These are phyloP conservation scores for Tetramorium simillimum DNA, from an alignment of 1,140 invertebrate species.

Conservation along the genomic window DNA sequence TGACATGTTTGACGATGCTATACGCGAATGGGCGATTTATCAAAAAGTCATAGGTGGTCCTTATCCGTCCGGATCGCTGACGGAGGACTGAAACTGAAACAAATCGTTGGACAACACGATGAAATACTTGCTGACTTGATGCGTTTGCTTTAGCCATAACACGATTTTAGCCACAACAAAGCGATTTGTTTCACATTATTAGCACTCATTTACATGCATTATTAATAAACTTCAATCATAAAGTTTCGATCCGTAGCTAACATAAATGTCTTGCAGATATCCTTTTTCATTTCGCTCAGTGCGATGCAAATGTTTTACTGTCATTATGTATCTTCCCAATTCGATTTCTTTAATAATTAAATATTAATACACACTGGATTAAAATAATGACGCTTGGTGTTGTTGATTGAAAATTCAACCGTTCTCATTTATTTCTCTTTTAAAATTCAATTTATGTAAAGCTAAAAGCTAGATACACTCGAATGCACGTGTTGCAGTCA, in stretches of 20 bases:
- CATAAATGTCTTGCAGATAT: neutral
- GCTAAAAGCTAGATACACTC: neutral
- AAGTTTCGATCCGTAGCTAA: neutral
- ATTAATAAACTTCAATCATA: neutral
- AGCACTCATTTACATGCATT: neutral
- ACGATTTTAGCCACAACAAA: neutral
- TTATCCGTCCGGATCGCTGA: neutral
- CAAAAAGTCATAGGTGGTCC: neutral
- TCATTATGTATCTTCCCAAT: neutral
- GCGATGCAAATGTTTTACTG: neutral
- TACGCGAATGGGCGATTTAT: slow-evolving; percentile 1
- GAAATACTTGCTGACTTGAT: neutral
- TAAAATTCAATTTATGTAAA: neutral
- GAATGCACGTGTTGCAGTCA: neutral
- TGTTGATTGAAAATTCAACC: neutral
- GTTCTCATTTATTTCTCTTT: neutral
- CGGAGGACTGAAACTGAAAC: neutral
- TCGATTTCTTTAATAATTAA: neutral
- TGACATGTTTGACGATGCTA: slow-evolving; percentile 11
- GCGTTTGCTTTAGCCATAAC: neutral
- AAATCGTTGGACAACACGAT: slow-evolving; percentile 13
- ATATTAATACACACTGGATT: neutral
- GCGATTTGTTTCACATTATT: neutral
- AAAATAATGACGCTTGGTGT: neutral
- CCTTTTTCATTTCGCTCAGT: neutral